Conservation (phyloP, 1,140 invertebrate species). For the Pissodes strobi region DNA sequence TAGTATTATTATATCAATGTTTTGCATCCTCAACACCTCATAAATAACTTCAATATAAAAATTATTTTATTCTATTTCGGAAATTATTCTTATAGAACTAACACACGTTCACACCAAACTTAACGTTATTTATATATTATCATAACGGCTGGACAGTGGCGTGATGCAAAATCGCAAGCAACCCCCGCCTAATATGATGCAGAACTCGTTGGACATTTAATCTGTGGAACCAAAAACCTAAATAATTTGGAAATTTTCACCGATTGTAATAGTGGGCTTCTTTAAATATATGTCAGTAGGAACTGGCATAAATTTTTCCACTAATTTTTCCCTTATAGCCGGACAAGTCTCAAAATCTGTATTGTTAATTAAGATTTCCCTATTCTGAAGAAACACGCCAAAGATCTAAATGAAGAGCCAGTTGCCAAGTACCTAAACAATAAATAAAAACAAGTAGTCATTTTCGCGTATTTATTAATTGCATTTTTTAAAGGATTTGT, state of each 20-base stretch:
- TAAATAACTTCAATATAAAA: too few species aligned
- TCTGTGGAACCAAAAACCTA: conserved; percentile 8
- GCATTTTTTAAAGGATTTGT: too few species aligned
- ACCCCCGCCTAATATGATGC: conserved; percentile 19
- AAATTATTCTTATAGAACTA: too few species aligned
- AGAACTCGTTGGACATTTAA: neutral
- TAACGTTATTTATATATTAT: too few species aligned
- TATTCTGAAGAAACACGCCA: conserved; percentile 13
- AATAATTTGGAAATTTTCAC: conserved; percentile 21
- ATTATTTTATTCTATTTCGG: too few species aligned
- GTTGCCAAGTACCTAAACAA: conserved; percentile 19
- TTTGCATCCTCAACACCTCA: too few species aligned
- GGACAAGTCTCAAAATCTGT: conserved; percentile 19
- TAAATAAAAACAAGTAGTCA: too few species aligned
- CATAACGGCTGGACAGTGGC: too few species aligned
- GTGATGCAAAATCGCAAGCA: too few species aligned
- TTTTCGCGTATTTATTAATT: too few species aligned
- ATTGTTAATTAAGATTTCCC: conserved; percentile 11
- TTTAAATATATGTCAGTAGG: conserved; percentile 2
- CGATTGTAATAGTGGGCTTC: conserved; percentile 2
- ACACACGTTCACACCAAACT: too few species aligned
- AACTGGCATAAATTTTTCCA: neutral
- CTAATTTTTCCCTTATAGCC: conserved; percentile 20
- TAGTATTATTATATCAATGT: too few species aligned
- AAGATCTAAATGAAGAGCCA: conserved; percentile 2